phyloP scores from a whole-genome alignment of 2,113 vertebrate genomes.

The Tenrec ecaudatus region DNA sequence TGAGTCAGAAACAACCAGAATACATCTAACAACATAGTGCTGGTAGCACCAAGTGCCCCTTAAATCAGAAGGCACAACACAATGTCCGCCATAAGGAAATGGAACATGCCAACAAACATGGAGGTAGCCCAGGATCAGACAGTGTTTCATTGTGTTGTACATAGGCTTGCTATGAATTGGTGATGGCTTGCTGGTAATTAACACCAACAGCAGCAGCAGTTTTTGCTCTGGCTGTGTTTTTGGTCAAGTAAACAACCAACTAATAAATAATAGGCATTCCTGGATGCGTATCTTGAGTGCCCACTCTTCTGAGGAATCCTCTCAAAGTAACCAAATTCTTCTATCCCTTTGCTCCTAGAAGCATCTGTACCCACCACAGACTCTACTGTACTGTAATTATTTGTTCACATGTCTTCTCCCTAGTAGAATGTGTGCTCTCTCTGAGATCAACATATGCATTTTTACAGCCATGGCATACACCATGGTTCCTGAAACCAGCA shows the following conservation, averaged over 20 bases:
- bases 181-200: no score
- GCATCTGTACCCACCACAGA: neutral
- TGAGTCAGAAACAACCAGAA: no score
- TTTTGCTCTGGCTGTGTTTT: neutral
- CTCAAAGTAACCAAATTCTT: no score
- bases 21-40: neutral
- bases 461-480: neutral
- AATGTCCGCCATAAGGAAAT: neutral
- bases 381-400: no score
- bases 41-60: neutral
- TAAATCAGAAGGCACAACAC: neutral
- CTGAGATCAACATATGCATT: neutral
- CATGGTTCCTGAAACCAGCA: neutral
- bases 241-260: neutral
- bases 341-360: neutral
- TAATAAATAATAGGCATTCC: neutral
- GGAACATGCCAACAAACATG: neutral
- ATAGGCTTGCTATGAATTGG: neutral
- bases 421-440: neutral
- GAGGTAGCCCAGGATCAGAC: neutral
- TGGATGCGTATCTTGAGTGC: neutral
- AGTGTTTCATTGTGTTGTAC: neutral
- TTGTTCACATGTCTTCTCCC: neutral
- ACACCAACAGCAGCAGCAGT: neutral
- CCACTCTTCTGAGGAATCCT: neutral